phyloP scores from a whole-genome alignment of 2,113 vertebrate species.

The Sylvietta virens region DNA sequence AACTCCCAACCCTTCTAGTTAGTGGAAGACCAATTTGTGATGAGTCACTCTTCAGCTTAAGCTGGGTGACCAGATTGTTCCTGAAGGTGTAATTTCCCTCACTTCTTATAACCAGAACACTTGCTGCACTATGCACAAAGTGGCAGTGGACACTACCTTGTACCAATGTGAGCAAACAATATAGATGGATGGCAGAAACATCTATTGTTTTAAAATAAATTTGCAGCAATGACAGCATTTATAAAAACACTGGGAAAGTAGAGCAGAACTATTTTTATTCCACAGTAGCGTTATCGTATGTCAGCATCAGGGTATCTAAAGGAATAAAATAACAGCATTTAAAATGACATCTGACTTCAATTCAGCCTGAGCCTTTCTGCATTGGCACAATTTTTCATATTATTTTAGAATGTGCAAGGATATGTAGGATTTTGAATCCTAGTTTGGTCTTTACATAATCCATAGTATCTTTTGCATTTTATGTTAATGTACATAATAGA shows the following conservation, averaged over 20 bases:
- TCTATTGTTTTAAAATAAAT: not conserved
- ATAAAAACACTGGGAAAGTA: not conserved
- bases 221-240: not conserved
- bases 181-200: not conserved
- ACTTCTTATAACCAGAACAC: not conserved
- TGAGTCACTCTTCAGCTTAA: not conserved
- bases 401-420: not conserved
- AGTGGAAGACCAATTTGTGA: not conserved
- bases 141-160: not conserved
- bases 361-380: not conserved
- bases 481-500: not conserved
- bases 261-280: not conserved
- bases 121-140: not conserved
- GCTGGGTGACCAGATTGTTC: not conserved
- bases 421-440: not conserved
- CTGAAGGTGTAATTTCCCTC: not conserved
- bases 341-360: not conserved
- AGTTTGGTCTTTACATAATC: not conserved
- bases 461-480: not conserved
- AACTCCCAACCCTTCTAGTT: not conserved
- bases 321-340: not conserved
- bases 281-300: not conserved
- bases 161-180: not conserved
- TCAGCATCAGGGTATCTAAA: not conserved
- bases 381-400: not conserved